Base-by-base conservation (phyloP, 2,888 invertebrate genomes). In the Chironomus riparius region DNA sequence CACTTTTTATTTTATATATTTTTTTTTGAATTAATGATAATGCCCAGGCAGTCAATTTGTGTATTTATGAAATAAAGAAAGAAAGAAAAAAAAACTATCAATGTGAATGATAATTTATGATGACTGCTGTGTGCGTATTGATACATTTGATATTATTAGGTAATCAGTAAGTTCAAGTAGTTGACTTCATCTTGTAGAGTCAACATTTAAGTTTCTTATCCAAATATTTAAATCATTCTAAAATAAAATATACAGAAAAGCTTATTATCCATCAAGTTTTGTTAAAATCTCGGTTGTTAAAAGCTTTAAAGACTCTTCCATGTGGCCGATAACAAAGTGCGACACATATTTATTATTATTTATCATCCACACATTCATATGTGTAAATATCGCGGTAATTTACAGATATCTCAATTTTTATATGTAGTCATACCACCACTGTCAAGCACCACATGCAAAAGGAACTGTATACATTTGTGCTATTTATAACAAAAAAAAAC, bases 401-500 rank as follows among this genome's bases (percentile, higher is more conserved):
- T 13, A 65, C 13, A 65, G 21, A 65, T 65, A 65, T 21, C 21
- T 65, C 5, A 13, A 6, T 38, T 15, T 12, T 47, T 38, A 62
- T 68, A 15, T 56, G 56, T 56, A 15, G n/a, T 56, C 7, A 15
- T 47, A 74, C 74, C 21, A 74, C 74, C 68, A 74, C 74, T 72
- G 72, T 62, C 38, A 38, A 56, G n/a, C 56, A 56, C 21, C 21
- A 24, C 22, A 24, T 21, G 12, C 38, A 38, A 38, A 38, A 38
- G 38, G 38, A 38, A 38, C 38, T 24, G 65, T 65, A 65, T 18
- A 72, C n/a, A 65, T 15, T 38, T 15, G 15, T 38, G 74, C 74
- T 74, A 74, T 74, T 74, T 74, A 48, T 74, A 74, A 68, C 10
- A 65, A 22, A 18, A 65, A 24, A 62, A 65, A 56, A 15, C 56